phyloP scores from a whole-genome alignment of 2,113 vertebrate species.

The Nycticebus coucang region DNA sequence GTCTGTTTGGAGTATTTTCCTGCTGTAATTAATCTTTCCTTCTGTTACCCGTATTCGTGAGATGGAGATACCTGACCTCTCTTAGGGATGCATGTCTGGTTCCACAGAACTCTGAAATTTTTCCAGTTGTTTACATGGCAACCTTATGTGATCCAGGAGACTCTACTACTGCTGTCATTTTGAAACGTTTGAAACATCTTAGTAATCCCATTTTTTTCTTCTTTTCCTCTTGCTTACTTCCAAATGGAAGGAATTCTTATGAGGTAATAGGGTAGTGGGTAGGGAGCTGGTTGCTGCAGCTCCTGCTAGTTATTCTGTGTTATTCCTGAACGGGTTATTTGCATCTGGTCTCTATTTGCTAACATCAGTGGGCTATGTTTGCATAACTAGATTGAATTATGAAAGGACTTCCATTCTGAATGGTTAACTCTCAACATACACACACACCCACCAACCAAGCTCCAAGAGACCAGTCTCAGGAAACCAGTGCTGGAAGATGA shows the following conservation, averaged over 20 bases:
- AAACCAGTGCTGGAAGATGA: conserved; percentile 5
- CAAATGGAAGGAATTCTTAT: conserved; percentile 68
- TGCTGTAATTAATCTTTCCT: conserved; percentile 15
- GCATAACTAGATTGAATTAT: conserved; percentile 50
- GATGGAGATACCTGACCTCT: not conserved
- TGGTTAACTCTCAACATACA: not conserved
- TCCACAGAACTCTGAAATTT: not conserved
- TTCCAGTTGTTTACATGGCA: conserved; percentile 16
- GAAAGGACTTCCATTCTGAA: conserved; percentile 59
- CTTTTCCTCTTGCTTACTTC: conserved; percentile 43
- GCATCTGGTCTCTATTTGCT: conserved; percentile 70
- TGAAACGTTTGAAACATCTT: conserved; percentile 24
- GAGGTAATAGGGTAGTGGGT: conserved; percentile 26
- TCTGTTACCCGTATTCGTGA: not conserved
- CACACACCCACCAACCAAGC: not conserved
- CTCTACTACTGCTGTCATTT: conserved; percentile 19
- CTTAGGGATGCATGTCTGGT: not conserved
- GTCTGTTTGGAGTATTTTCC: conserved; percentile 43
- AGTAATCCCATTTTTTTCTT: not conserved
- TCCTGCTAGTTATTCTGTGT: conserved; percentile 45
- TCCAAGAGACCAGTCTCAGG: not conserved
- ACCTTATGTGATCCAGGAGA: conserved; percentile 1
- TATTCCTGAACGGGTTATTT: conserved; percentile 33
- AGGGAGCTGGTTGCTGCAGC: not conserved
- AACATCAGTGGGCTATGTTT: conserved; percentile 55